These are phyloP conservation scores for Girardia tigrina DNA, from an alignment of 2,888 invertebrate genomes.

Conservation along the genomic window DNA sequence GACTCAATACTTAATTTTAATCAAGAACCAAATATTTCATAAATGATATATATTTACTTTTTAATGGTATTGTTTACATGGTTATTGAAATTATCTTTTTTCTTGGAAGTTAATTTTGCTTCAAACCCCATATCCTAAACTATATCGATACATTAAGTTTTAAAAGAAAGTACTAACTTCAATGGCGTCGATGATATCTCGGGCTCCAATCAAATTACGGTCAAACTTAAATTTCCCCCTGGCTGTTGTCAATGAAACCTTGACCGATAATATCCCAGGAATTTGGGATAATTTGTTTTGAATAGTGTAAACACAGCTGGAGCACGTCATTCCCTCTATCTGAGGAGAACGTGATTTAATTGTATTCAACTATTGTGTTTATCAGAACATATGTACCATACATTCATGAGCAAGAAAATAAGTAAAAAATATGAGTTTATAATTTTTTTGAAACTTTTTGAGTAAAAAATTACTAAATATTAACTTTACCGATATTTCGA, in stretches of 20 bases:
- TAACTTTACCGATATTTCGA: slow-evolving; percentile 45
- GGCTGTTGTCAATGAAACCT: slow-evolving; percentile 73
- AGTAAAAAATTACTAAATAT: too few relatives aligned
- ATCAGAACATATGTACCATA: too few relatives aligned
- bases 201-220: slow-evolving; percentile 67
- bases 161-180: too few relatives aligned
- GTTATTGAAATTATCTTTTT: slow-evolving; percentile 36
- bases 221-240: slow-evolving; percentile 72
- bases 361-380: too few relatives aligned
- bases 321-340: slow-evolving; percentile 42
- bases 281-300: slow-evolving; percentile 25
- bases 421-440: neutral
- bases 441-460: neutral
- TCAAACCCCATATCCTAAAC: slow-evolving; percentile 65
- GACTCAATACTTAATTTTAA: neutral
- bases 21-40: neutral
- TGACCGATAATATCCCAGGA: slow-evolving; percentile 66
- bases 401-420: too few relatives aligned
- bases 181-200: slow-evolving; percentile 74
- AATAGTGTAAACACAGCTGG: slow-evolving; percentile 35
- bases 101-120: slow-evolving; percentile 56
- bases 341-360: too few relatives aligned
- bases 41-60: neutral
- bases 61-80: neutral
- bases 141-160: too few relatives aligned